These are phyloP conservation scores for Neotoxoptera formosana DNA, from an alignment of 1,140 invertebrate species.

Conservation along the genomic window DNA sequence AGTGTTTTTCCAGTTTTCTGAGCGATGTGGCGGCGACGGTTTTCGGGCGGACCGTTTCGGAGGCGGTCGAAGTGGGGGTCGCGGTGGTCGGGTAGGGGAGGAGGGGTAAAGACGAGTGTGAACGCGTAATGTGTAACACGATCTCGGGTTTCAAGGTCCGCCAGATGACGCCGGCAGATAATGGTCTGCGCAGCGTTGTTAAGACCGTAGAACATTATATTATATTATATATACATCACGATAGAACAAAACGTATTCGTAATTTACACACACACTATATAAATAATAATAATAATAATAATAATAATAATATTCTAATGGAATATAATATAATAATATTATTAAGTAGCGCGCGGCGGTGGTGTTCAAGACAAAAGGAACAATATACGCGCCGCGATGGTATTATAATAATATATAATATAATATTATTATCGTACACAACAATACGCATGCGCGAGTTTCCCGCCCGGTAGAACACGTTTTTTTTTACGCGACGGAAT, in stretches of 20 bases:
- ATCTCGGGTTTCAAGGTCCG: conserved; percentile 46
- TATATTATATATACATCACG: background rate
- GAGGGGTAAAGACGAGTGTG: background rate
- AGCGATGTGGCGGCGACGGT: background rate
- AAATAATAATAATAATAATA: background rate
- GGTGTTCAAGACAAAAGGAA: conserved; percentile 1
- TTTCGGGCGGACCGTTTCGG: background rate
- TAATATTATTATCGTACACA: background rate
- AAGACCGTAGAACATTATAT: conserved; percentile 22
- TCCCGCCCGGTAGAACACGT: background rate
- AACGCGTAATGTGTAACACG: conserved; percentile 23
- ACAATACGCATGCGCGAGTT: background rate
- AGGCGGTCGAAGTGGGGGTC: background rate
- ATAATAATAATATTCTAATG: no score
- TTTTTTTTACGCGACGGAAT: background rate
- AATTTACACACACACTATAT: background rate
- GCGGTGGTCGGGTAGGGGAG: no score
- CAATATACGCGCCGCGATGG: background rate
- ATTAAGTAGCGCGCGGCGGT: background rate
- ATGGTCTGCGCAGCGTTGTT: conserved; percentile 18
- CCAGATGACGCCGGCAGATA: conserved; percentile 47
- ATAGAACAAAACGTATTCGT: background rate
- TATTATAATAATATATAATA: no score
- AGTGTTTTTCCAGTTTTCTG: conserved; percentile 30
- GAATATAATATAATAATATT: background rate